Percentiles rank a stretch among this genome's conserved stretches.
Conservation (phyloP, 2,113 vertebrate species). For the Forbesichthys papilliferus region DNA sequence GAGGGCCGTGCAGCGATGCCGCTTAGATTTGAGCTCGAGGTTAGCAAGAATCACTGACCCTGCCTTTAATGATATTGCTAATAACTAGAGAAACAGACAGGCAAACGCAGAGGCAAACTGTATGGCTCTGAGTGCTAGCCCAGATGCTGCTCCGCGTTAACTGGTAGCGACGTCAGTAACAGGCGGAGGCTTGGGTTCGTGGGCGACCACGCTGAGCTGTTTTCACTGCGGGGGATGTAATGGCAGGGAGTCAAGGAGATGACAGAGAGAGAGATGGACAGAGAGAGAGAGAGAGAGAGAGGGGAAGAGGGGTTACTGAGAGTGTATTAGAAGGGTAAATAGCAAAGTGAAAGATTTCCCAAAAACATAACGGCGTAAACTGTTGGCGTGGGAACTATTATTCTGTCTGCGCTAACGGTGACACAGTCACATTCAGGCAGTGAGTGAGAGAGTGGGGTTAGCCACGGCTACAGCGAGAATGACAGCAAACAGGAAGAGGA, state of each 20-base stretch:
- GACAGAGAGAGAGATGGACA: not conserved
- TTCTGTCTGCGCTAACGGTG: conserved; percentile 27
- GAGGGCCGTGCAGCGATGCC: too few relatives aligned
- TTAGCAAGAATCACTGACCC: too few relatives aligned
- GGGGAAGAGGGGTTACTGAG: not conserved
- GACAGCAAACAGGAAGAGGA: too few relatives aligned
- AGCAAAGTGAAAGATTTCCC: conserved; percentile 41
- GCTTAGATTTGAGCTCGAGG: too few relatives aligned
- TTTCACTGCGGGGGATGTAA: too few relatives aligned
- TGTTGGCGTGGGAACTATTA: conserved; percentile 2
- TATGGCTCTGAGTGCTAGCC: not conserved
- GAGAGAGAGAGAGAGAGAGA: conserved; percentile 4
- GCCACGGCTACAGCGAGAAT: too few relatives aligned
- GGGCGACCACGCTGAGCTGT: too few relatives aligned
- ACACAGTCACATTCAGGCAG: not conserved
- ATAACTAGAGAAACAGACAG: not conserved
- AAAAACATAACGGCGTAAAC: not conserved
- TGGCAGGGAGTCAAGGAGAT: too few relatives aligned
- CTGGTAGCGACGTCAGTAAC: too few relatives aligned
- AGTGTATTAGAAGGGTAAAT: conserved; percentile 5
- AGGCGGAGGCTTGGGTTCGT: too few relatives aligned
- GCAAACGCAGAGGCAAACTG: not conserved
- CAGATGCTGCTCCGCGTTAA: too few relatives aligned
- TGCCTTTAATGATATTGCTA: too few relatives aligned
- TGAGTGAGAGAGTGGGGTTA: conserved; percentile 1